A percentile compares a stretch with the other conserved stretches of the same genome.
phyloP scores from a whole-genome alignment of 2,888 invertebrate genomes.

The Polymixis flavicincta region DNA sequence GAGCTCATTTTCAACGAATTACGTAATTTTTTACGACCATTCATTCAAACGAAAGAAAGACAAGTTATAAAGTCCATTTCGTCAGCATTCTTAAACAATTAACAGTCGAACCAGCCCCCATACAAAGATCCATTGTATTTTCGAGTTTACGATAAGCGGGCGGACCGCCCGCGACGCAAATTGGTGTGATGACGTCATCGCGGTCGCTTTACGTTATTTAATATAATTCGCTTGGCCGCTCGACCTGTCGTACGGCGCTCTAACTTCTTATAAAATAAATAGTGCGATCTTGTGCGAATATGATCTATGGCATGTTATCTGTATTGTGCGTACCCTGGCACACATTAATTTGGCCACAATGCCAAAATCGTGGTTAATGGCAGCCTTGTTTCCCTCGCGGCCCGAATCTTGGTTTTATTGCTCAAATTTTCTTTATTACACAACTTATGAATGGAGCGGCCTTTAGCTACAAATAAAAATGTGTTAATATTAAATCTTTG shows the following conservation, averaged over 20 bases:
- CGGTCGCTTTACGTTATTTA: no score
- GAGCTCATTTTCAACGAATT: no score
- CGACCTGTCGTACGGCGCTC: background rate
- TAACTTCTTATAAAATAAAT: conserved; percentile 39
- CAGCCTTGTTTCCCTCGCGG: conserved; percentile 65
- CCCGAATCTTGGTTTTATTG: conserved; percentile 76
- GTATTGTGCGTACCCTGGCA: conserved; percentile 61
- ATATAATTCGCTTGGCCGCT: no score
- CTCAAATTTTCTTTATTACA: conserved; percentile 80
- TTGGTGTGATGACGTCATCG: no score
- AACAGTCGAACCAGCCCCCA: no score
- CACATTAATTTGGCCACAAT: conserved; percentile 78
- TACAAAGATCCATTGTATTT: no score
- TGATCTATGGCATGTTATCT: conserved; percentile 50
- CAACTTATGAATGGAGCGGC: conserved; percentile 75
- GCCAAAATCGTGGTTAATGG: conserved; percentile 76
- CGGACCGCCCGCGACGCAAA: no score
- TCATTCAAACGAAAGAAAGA: no score
- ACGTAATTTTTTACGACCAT: no score
- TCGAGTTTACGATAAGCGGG: no score
- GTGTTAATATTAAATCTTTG: conserved; percentile 74
- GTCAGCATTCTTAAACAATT: no score
- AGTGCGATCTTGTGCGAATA: conserved; percentile 50
- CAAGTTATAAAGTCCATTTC: no score
- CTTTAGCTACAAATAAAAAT: conserved; percentile 67